These are phyloP conservation scores for Drosophila pseudoobscura DNA, from an alignment of 1,140 invertebrate genomes.

Conservation along the genomic window DNA sequence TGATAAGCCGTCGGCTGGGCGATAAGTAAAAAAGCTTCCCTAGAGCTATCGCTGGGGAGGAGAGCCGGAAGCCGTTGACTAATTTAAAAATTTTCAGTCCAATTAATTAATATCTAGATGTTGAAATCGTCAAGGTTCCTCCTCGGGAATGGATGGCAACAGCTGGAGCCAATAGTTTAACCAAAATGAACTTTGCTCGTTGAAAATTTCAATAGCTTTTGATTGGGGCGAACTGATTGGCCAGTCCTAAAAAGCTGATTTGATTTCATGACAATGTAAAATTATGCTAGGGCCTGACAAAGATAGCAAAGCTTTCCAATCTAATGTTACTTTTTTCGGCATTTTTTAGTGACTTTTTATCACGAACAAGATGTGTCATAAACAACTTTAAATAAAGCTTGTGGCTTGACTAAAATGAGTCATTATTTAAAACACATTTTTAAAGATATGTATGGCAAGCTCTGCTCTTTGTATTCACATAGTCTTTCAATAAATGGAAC, in stretches of 20 bases:
- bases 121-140: slow-evolving; percentile 26
- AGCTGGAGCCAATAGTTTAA: slow-evolving; percentile 43
- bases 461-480: too few relatives aligned
- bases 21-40: slow-evolving; percentile 41
- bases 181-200: slow-evolving; percentile 49
- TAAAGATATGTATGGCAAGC: background rate
- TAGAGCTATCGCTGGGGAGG: too few relatives aligned
- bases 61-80: background rate
- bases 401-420: slow-evolving; percentile 6
- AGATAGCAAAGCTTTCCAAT: slow-evolving; percentile 26
- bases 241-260: slow-evolving; percentile 27
- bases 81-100: slow-evolving; percentile 40
- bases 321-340: slow-evolving; percentile 2
- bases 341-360: slow-evolving; percentile 39
- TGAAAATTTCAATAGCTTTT: too few relatives aligned
- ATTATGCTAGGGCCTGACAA: slow-evolving; percentile 24
- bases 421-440: background rate
- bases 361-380: background rate
- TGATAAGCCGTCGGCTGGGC: slow-evolving; percentile 31
- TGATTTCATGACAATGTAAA: slow-evolving; percentile 11
- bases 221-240: slow-evolving; percentile 21
- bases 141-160: slow-evolving; percentile 29
- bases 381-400: background rate
- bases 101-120: slow-evolving; percentile 71
- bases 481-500: too few relatives aligned